Percentiles rank a stretch among this genome's conserved stretches.
phyloP scores from a whole-genome alignment of 2,113 vertebrate genomes.

The Chascanopsetta lugubris region DNA sequence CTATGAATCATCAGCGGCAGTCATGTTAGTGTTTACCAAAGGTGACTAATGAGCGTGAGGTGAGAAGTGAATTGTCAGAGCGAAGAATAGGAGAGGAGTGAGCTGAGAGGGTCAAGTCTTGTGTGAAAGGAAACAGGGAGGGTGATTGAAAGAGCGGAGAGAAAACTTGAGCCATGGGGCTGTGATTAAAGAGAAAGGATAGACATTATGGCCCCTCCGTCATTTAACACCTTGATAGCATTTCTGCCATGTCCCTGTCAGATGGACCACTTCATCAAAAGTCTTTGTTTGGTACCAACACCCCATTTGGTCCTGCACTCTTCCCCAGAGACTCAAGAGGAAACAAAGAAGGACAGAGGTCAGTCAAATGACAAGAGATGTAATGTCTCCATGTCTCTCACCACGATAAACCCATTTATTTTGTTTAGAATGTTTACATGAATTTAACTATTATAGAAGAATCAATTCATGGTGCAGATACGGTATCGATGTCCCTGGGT shows the following conservation, averaged over 20 bases:
- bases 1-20: slow-evolving; percentile 40
- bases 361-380: slow-evolving; percentile 10
- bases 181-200: slow-evolving; percentile 72
- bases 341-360: slow-evolving; percentile 6
- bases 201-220: slow-evolving; percentile 54
- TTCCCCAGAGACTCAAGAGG: slow-evolving; percentile 31
- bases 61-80: slow-evolving; percentile 71
- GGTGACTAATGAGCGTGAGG: slow-evolving; percentile 72
- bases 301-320: slow-evolving; percentile 28
- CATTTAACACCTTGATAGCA: slow-evolving; percentile 73
- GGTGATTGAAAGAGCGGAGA: slow-evolving; percentile 66
- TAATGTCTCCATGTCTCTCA: neutral
- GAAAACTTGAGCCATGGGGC: slow-evolving; percentile 60
- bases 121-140: slow-evolving; percentile 48
- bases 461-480: too few species aligned
- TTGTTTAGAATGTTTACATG: neutral
- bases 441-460: neutral
- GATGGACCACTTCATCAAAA: slow-evolving; percentile 63
- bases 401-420: neutral
- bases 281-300: slow-evolving; percentile 60
- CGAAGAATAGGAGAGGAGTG: slow-evolving; percentile 47
- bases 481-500: too few species aligned
- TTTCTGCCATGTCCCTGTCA: slow-evolving; percentile 67
- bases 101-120: slow-evolving; percentile 62
- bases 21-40: slow-evolving; percentile 56